Evolutionary conservation across 2,797 vertebrate genomes (phyloP), one percentile per base, ranked within the genome.

Genomic region (Phalanger gymnotis): DNA sequence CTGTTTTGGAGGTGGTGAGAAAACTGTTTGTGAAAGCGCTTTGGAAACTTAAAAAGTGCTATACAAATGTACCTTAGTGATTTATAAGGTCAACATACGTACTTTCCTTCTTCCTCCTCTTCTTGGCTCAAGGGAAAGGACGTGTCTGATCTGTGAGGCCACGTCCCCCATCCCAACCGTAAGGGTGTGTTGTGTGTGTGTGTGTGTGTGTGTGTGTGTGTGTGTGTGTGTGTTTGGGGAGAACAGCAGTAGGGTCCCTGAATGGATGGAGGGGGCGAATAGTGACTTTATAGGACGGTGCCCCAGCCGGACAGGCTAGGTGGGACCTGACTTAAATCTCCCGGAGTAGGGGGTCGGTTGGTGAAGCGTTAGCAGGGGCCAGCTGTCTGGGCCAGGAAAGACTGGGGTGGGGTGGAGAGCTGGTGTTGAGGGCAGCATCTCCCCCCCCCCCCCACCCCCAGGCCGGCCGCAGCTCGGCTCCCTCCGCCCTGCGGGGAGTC

Each of bases 401-500:
- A 81, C 12, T 4, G 90, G 40, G 28, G n/a, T 47, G 40, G 40
- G 73, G 14, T 55, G 12, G 93, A 57, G 94, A 40, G 92, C 57
- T 53, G 73, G 58, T 0, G 73, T 16, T 16, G 4, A 34, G 66
- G 0, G 34, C 61, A 1, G 90, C 53, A 3, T 52, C 30, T 4
- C 89, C 56, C 47, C 51, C 54, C 58, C 9, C 40, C 31, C 58
- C 56, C 47, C 93, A 47, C 91, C 93, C 95, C 90, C 22, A n/a
- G 7, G 5, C 0, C 6, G 27, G 19, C n/a, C 27, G 40, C 73
- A 47, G 73, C 40, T 51, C 73, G 22, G 40, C 28, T 94, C 89
- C 93, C 93, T 56, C n/a, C 94, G 34, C 52, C n/a, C 2, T 0
- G 91, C 27, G 30, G 91, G 55, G 91, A 51, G 94, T 96, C 94